These are phyloP conservation scores for Uria aalge DNA, from an alignment of 2,113 vertebrate species.

Conservation along the genomic window DNA sequence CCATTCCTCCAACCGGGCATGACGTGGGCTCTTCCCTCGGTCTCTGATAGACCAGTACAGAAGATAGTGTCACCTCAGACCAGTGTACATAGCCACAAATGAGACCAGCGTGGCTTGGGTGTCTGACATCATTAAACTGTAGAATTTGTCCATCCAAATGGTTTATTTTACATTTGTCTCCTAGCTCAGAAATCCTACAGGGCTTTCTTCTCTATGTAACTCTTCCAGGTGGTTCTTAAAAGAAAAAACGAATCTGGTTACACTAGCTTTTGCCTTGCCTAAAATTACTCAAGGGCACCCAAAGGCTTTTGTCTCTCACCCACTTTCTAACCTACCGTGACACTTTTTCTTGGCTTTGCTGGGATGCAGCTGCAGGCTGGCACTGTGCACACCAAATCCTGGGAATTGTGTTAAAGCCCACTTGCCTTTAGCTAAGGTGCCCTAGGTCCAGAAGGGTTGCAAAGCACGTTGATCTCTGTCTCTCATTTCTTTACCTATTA, in stretches of 20 bases:
- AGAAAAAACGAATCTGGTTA: neutral
- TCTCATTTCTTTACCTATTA: neutral
- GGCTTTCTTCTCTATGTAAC: neutral
- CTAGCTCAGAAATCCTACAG: no score
- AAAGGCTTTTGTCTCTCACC: neutral
- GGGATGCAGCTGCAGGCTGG: neutral
- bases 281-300: neutral
- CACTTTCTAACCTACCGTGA: neutral
- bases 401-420: no score
- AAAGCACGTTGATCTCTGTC: neutral
- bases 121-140: neutral
- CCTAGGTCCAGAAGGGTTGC: accelerated
- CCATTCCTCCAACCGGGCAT: neutral
- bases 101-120: neutral
- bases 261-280: neutral
- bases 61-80: accelerated
- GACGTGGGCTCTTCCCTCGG: neutral
- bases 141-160: neutral
- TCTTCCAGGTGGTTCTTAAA: neutral
- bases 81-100: accelerated
- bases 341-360: neutral
- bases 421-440: neutral
- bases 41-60: no score
- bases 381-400: accelerated
- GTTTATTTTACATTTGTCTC: neutral